Base-by-base conservation (phyloP, 2,888 invertebrate species). In the Alsophila aescularia region DNA sequence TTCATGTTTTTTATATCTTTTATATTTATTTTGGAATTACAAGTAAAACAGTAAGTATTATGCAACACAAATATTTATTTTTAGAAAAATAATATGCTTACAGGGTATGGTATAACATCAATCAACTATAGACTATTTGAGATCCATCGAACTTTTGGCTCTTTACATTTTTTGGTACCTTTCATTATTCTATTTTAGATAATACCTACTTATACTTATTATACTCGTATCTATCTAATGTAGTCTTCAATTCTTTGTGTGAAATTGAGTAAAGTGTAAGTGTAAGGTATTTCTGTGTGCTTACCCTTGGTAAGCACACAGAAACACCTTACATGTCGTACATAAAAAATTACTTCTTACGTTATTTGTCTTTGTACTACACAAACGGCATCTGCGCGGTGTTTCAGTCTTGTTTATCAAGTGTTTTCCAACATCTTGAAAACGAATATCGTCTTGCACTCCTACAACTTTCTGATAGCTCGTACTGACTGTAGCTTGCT, bases 351-450 rank as follows among this genome's bases (percentile, higher is more conserved):
- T 61, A 32, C 44, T 48, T 54, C 57, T 52, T 49, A 54, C 52
- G 32, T 54, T 54, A 39, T 59, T 55, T 52, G 51, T 52, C 27
- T 55, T 58, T 53, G 55, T 55, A 41, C 57, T 58, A 39, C 60
- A 57, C 50, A 54, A 54, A 14, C 60, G 60, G 52, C 60, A 61
- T 54, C 60, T 58, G 51, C 58, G 51, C 13, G 57, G 54, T 18
- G 58, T 52, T 52, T 50, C 58, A 9, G 54, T 6, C 54, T 61
- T 54, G 9, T 61, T 58, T 49, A 49, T 58, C 37, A 55, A 51
- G 35, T 61, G 61, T 50, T 56, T 55, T 47, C 61, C 61, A 47
- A 61, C 58, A n/a, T n/a, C n/a, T n/a, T n/a, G n/a, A n/a, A n/a
- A n/a, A n/a, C n/a, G n/a, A n/a, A n/a, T n/a, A n/a, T n/a, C n/a